A percentile compares a stretch with the other conserved stretches of the same genome.
These are phyloP conservation scores for Atherinomorus stipes DNA, from an alignment of 2,113 vertebrate species.

Conservation along the genomic window DNA sequence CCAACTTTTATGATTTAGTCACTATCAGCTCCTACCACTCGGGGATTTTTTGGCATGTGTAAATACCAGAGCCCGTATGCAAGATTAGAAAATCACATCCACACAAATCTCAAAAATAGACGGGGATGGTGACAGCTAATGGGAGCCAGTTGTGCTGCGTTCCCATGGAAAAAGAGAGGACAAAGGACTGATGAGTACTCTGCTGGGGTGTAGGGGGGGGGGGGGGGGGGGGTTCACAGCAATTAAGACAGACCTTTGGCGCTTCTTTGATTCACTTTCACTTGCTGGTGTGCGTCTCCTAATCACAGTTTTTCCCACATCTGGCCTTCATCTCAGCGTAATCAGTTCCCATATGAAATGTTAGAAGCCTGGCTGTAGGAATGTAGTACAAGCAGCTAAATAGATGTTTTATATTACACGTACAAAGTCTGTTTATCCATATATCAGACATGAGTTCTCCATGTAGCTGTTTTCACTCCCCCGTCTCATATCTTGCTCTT, in stretches of 20 bases:
- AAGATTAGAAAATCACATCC: conserved; percentile 68
- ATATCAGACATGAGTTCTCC: conserved; percentile 35
- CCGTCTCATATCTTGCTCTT: conserved; percentile 48
- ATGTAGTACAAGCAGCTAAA: conserved; percentile 15
- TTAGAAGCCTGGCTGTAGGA: conserved; percentile 3
- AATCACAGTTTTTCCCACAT: conserved; percentile 55
- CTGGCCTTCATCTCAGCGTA: conserved; percentile 51
- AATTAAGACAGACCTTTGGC: conserved; percentile 57
- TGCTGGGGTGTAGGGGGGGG: conserved; percentile 31
- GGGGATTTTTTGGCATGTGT: conserved; percentile 32
- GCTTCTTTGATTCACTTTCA: conserved; percentile 46
- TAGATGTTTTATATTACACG: conserved; percentile 31
- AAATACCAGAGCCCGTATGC: conserved; percentile 44
- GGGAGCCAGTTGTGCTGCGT: conserved; percentile 68
- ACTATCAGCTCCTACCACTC: conserved; percentile 34
- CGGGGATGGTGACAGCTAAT: conserved; percentile 57
- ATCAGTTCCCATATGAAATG: conserved; percentile 47
- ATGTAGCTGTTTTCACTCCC: conserved; percentile 38
- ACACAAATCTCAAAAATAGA: conserved; percentile 60
- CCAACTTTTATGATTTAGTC: not conserved
- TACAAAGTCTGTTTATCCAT: conserved; percentile 24
- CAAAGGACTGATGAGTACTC: conserved; percentile 38
- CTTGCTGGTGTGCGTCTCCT: conserved; percentile 26
- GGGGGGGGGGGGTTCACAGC: conserved; percentile 43
- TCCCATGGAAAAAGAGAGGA: conserved; percentile 41